A percentile compares a stretch with the other conserved stretches of the same genome.
Conservation (phyloP, 2,113 vertebrate species). For the Odontesthes bonariensis region DNA sequence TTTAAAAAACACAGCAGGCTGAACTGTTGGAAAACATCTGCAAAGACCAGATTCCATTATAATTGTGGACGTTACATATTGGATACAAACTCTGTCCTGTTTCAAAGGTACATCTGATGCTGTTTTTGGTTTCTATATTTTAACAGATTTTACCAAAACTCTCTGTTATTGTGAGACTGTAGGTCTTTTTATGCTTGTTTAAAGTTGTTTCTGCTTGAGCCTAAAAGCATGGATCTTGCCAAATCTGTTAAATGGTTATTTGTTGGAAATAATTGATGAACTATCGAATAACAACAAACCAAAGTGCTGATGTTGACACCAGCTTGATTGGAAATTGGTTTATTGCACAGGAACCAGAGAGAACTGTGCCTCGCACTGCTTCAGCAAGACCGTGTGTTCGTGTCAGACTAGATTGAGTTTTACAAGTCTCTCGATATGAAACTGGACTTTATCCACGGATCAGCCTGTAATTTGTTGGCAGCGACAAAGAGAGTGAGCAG, state of each 20-base stretch:
- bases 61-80: not conserved
- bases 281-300: constrained; percentile 9
- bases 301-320: constrained; percentile 19
- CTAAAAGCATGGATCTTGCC: not conserved
- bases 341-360: constrained; percentile 27
- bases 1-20: constrained; percentile 2
- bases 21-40: constrained; percentile 6
- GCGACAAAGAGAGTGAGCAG: constrained; percentile 12
- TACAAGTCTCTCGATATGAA: constrained; percentile 59
- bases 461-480: constrained; percentile 39
- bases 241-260: constrained; percentile 5
- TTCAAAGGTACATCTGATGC: not conserved
- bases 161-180: not conserved
- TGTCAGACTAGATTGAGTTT: constrained; percentile 59
- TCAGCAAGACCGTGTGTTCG: constrained; percentile 43
- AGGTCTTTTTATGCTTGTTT: not conserved
- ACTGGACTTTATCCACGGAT: constrained; percentile 39
- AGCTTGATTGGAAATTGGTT: constrained; percentile 13
- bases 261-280: constrained; percentile 11
- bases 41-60: not conserved
- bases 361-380: constrained; percentile 14
- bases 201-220: constrained; percentile 10
- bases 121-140: constrained; percentile 10
- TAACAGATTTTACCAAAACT: not conserved
- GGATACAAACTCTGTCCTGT: not conserved